A percentile compares a stretch with the other conserved stretches of the same genome.
These are phyloP conservation scores for Hypotaenidia philippensis DNA, from an alignment of 2,797 vertebrate species.

Conservation along the genomic window DNA sequence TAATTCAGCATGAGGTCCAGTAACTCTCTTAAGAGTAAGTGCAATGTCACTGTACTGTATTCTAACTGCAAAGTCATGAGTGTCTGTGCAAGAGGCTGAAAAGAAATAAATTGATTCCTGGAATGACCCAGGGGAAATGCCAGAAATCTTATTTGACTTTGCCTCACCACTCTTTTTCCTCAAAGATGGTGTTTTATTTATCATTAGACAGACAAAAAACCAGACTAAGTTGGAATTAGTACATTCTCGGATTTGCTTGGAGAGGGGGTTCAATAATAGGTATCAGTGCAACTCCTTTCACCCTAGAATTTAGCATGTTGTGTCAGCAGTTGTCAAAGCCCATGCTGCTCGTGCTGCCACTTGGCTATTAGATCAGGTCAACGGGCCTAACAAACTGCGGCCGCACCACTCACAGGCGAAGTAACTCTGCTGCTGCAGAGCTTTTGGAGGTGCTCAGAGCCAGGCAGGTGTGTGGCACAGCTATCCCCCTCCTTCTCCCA, in stretches of 20 bases:
- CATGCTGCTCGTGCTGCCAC: rapidly evolving
- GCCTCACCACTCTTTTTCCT: not conserved
- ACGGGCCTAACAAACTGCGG: not conserved
- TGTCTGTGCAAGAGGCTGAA: not conserved
- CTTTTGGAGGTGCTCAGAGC: not conserved
- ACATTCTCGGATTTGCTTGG: not conserved
- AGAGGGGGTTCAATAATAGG: not conserved
- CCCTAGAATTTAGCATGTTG: not conserved
- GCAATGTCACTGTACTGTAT: not conserved
- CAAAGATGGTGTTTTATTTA: not conserved
- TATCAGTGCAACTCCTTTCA: not conserved
- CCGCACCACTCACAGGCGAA: not conserved
- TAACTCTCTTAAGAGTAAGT: not conserved
- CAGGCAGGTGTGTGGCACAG: not conserved
- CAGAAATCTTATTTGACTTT: not conserved
- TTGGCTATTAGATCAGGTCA: not conserved
- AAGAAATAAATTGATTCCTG: not conserved
- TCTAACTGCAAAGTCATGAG: rapidly evolving
- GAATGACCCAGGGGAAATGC: not conserved
- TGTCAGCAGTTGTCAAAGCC: not conserved
- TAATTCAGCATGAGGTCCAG: not conserved
- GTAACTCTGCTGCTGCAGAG: not conserved
- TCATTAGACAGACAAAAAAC: not conserved
- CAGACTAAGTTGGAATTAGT: not conserved
- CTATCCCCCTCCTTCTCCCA: not conserved